A percentile compares a stretch with the other conserved stretches of the same genome.
phyloP scores from a whole-genome alignment of 37 sponge, comb jelly and placozoan genomes.

The Crambe crambe region DNA sequence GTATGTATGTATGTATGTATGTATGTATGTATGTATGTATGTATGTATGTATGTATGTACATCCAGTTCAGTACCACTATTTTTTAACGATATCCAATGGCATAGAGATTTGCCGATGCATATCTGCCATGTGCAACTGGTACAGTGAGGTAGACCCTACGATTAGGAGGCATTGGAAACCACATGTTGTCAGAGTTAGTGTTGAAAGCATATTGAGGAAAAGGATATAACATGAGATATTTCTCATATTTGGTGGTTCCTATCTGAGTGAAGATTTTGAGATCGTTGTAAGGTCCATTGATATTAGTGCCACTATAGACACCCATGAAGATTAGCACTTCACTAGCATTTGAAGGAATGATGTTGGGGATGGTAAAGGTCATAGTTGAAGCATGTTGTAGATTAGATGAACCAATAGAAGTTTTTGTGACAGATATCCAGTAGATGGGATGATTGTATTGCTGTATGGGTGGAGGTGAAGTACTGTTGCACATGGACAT shows the following conservation, averaged over 20 bases:
- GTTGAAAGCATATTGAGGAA: constrained; percentile 4
- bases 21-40: too few relatives aligned
- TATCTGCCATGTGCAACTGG: background rate
- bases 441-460: background rate
- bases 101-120: background rate
- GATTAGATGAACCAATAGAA: background rate
- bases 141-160: background rate
- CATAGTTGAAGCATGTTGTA: background rate
- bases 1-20: too few relatives aligned
- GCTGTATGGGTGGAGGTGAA: background rate
- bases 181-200: constrained; percentile 29
- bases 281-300: background rate
- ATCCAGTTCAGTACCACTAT: background rate
- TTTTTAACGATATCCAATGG: constrained; percentile 9
- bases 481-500: background rate
- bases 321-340: background rate
- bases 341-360: background rate
- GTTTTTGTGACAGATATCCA: background rate
- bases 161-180: constrained; percentile 17
- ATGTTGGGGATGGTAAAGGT: background rate
- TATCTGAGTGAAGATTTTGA: background rate
- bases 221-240: background rate
- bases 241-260: constrained; percentile 1
- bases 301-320: background rate
- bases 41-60: too few relatives aligned